phyloP scores from a whole-genome alignment of 2,888 invertebrate genomes.

The Lithodes maja region DNA sequence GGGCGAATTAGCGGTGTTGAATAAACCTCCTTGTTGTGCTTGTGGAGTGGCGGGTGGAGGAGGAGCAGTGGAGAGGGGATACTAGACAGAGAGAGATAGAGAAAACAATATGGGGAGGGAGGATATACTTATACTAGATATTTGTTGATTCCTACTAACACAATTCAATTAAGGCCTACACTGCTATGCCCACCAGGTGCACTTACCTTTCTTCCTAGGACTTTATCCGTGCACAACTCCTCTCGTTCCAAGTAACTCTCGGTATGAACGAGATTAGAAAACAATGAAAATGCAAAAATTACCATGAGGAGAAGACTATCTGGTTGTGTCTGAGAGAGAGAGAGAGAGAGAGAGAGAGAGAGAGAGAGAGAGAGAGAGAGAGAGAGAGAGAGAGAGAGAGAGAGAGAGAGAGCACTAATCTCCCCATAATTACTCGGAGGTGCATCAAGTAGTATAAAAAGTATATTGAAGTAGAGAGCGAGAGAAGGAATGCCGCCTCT shows the following conservation, averaged over 20 bases:
- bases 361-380: neutral
- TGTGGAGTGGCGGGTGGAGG: neutral
- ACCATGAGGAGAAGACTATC: neutral
- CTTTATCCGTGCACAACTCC: too few relatives aligned
- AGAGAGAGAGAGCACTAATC: constrained; percentile 7
- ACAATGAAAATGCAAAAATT: neutral
- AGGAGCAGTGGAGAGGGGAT: neutral
- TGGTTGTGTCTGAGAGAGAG: neutral
- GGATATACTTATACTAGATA: too few relatives aligned
- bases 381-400: neutral
- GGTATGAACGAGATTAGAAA: too few relatives aligned
- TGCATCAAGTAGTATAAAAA: neutral
- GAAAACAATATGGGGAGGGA: neutral
- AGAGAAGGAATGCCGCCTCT: neutral
- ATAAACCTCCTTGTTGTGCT: constrained; percentile 16
- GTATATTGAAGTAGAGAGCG: neutral
- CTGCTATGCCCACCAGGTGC: too few relatives aligned
- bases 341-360: neutral
- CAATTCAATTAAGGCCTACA: too few relatives aligned
- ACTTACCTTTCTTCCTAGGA: too few relatives aligned
- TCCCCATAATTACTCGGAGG: neutral
- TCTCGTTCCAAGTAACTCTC: too few relatives aligned
- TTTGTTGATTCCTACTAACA: too few relatives aligned
- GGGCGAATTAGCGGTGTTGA: neutral
- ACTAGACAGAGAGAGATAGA: neutral